Percentiles rank a stretch among this genome's conserved stretches.
Conservation (phyloP, 2,113 vertebrate species). For the Anthoscopus minutus region DNA sequence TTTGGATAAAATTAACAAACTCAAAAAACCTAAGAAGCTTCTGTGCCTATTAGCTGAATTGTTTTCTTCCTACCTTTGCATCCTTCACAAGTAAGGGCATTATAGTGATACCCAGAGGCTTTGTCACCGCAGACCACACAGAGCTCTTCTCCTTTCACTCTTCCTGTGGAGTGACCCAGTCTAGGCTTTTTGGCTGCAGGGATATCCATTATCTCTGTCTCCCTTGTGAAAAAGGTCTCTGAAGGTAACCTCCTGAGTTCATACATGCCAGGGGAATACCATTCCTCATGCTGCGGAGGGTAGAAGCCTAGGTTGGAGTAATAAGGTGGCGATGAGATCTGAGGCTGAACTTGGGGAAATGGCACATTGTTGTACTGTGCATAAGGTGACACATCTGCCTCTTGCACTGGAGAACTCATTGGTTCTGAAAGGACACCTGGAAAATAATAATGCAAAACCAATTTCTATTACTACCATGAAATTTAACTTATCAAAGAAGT, state of each 20-base stretch:
- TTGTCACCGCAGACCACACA: slow-evolving; percentile 98
- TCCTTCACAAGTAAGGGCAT: slow-evolving; percentile 96
- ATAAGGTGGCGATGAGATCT: slow-evolving; percentile 79
- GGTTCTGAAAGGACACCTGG: slow-evolving; percentile 88
- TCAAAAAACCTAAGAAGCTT: background rate
- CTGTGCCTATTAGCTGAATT: background rate
- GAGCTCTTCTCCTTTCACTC: slow-evolving; percentile 90
- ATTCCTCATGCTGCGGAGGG: slow-evolving; percentile 85
- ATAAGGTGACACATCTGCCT: slow-evolving; percentile 82
- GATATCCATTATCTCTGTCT: slow-evolving; percentile 74
- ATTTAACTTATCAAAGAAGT: background rate
- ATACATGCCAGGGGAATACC: slow-evolving; percentile 84
- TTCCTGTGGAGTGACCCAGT: slow-evolving; percentile 72
- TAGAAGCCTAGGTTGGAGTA: slow-evolving; percentile 87
- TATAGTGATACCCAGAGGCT: slow-evolving; percentile 97
- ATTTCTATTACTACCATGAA: background rate
- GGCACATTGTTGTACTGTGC: slow-evolving; percentile 79
- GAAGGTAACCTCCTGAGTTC: slow-evolving; percentile 84
- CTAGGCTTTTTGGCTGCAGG: slow-evolving; percentile 82
- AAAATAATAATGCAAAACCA: slow-evolving; percentile 5
- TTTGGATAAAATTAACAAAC: background rate
- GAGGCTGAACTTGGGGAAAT: slow-evolving; percentile 81
- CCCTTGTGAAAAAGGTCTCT: slow-evolving; percentile 77
- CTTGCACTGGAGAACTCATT: slow-evolving; percentile 80
- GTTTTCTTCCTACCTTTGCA: slow-evolving; percentile 87